Percentiles rank a stretch among this genome's conserved stretches.
Conservation (phyloP, 2,888 invertebrate species). For the Polydrusus pterygomalis region DNA sequence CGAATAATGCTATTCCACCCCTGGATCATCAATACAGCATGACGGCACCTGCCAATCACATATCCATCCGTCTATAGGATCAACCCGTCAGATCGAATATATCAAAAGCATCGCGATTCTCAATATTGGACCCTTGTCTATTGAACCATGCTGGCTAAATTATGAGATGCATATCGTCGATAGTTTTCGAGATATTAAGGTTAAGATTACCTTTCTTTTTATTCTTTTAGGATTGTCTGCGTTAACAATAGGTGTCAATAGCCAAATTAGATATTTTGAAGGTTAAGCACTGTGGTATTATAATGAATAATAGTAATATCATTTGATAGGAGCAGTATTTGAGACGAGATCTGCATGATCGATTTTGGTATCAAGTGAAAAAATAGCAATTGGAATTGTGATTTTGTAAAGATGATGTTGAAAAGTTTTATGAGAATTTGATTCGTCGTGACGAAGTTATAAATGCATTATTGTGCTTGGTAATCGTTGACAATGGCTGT, state of each 20-base stretch:
- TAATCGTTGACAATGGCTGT: not conserved
- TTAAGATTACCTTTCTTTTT: slow-evolving; percentile 26
- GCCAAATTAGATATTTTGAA: slow-evolving; percentile 34
- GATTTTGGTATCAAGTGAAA: slow-evolving; percentile 6
- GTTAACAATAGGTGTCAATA: slow-evolving; percentile 32
- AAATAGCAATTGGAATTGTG: slow-evolving; percentile 5
- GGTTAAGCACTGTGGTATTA: slow-evolving; percentile 1
- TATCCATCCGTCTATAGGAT: slow-evolving; percentile 53
- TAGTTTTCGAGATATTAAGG: slow-evolving; percentile 32
- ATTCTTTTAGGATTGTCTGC: slow-evolving; percentile 29
- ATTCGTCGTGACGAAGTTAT: slow-evolving; percentile 24
- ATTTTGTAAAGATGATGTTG: slow-evolving; percentile 8
- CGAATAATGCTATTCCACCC: not conserved
- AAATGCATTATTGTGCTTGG: not conserved
- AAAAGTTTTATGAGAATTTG: slow-evolving; percentile 16
- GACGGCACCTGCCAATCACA: slow-evolving; percentile 60
- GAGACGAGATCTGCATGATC: not conserved
- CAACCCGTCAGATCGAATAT: slow-evolving; percentile 45
- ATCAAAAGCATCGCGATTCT: slow-evolving; percentile 47
- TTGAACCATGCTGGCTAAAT: slow-evolving; percentile 48
- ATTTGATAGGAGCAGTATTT: not conserved
- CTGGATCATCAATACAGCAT: slow-evolving; percentile 21
- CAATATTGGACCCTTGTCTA: slow-evolving; percentile 41
- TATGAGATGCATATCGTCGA: slow-evolving; percentile 45
- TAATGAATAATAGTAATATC: slow-evolving; percentile 12